Evolutionary conservation across 2,113 vertebrate species (phyloP), one percentile per base, ranked within the genome.

Genomic region (Pterocles burchelli): DNA sequence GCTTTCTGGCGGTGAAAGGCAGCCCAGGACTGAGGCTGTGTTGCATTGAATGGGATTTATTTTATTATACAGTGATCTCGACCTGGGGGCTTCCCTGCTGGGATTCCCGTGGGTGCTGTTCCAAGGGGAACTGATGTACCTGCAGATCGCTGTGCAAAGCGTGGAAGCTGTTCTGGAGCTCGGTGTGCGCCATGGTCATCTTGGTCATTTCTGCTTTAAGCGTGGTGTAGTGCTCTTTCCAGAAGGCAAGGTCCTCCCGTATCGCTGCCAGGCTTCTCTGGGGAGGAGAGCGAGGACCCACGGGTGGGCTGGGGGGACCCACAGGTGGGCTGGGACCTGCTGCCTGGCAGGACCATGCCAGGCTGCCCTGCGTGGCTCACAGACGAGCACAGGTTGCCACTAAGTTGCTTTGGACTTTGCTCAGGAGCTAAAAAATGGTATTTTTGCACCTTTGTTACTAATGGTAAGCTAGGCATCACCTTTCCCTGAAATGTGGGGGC

Each of bases 101-200:
- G 2, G 57, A 31, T 21, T 25, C 7, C 18, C 0, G 2, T 4
- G 85, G 14, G 1, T 17, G 48, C 38, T 5, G 24, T 33, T 57
- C 17, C 41, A 29, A 1, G 1, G 73, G 76, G 55, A 25, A 0
- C 33, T 2, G 4, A 7, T 5, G 0, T 97, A 99, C 99, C 99
- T 99, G 98, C 49, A 99, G 95, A 68, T 99, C 95, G 19, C 96
- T 97, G n/a, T 99, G 98, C 46, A 99, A 62, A 57, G 96, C 43
- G 3, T 98, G 98, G 79, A 99, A 97, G 84, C 98, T 98, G 67
- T 97, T 98, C 28, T 90, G 88, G 9, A 97, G 97, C 94, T 98
- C 95, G 13, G 77, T 84, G 51, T 99, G 98, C 4, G 94, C 98
- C 6, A 95, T 76, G 93, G 57, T 97, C 65, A 98, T 95, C 10